Conservation (phyloP, 2,888 invertebrate genomes). For the Amiota mariae region DNA sequence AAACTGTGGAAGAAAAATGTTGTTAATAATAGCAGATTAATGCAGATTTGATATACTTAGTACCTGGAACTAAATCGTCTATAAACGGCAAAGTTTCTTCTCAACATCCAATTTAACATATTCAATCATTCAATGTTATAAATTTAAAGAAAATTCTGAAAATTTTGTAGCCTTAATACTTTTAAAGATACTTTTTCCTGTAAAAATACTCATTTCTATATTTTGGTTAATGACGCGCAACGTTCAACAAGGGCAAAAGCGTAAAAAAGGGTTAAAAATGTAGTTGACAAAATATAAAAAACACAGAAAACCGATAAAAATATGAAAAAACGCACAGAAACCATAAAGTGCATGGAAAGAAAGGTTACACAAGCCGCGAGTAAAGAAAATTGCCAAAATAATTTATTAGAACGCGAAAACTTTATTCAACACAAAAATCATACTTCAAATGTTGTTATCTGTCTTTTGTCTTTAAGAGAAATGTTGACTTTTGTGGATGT, state of each 20-base stretch:
- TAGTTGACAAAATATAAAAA: neutral
- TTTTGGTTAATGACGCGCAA: neutral
- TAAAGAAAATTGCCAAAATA: slow-evolving; percentile 39
- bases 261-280: slow-evolving; percentile 36
- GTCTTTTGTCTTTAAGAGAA: neutral
- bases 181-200: no score
- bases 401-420: slow-evolving; percentile 40
- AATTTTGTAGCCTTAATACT: no score
- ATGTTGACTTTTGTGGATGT: neutral
- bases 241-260: neutral
- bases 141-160: no score
- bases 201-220: neutral
- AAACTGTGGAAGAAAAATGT: no score
- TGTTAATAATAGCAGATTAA: no score
- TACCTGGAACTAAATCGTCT: no score
- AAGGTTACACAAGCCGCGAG: slow-evolving; percentile 16
- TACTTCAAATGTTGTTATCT: slow-evolving; percentile 33
- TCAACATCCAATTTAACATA: no score
- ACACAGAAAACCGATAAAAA: neutral
- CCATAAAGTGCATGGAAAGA: slow-evolving; percentile 23
- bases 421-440: neutral
- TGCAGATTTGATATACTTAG: no score
- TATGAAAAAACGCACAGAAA: neutral
- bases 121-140: no score
- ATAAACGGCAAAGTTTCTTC: no score